Base-by-base conservation (phyloP, 2,888 invertebrate genomes). In the Ormyrus thymus region DNA sequence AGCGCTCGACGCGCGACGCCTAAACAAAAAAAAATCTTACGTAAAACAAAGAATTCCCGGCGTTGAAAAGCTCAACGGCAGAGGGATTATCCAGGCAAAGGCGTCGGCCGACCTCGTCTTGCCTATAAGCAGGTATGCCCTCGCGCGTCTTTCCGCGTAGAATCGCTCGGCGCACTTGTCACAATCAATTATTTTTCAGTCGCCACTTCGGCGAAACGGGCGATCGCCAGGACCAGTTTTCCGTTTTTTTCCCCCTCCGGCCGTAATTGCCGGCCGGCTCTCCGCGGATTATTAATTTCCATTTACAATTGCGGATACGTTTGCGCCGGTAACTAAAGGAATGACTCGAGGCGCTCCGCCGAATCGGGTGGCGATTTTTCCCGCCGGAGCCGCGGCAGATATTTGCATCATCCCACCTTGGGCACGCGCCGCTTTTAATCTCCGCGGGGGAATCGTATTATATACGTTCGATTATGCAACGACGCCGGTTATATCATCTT, bases 261-360 rank as follows among this genome's bases (percentile, higher is more conserved):
- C 1, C 10, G 50, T 76, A 70, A 64, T 58, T 64, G 76, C 70
- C 51, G 46, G 53, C 1, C 53, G n/a, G 65, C 11, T 79, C 70
- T 74, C 59, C 70, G 9, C 46, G 65, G 74, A 70, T 70, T 78
- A 74, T 78, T 74, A 74, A 78, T 78, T 78, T 78, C 59, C 53
- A 69, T 74, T 78, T 72, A 72, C 46, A 61, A 72, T 76, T 29
- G 15, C 46, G n/a, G 13, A 1, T 10, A 61, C 51, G 43, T 56
- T 5, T 6, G 51, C 50, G 15, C 9, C 4, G 1, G 13, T 13
- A n/a, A 56, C 45, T 56, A 55, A 43, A n/a, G 50, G 29, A 29
- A 29, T 29, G 43, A 45, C 53, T 46, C 13, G 50, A 9, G 51
- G 7, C 59, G 15, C 4, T 46, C 13, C 5, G 10, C 48, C 7